phyloP scores from a whole-genome alignment of 2,888 invertebrate genomes.

The Eupithecia exiguata region DNA sequence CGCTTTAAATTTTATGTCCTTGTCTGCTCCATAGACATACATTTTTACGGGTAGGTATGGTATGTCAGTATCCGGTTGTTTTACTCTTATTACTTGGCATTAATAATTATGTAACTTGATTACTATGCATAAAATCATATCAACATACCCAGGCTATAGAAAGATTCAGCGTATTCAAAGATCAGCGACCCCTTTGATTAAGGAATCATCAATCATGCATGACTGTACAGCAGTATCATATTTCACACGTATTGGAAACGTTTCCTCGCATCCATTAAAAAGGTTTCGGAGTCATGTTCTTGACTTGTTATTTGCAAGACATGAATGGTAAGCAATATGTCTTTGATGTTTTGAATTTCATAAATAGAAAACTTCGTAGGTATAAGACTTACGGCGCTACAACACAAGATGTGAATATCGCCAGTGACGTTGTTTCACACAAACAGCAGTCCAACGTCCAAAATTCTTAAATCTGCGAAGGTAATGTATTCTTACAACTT shows the following conservation, averaged over 20 bases:
- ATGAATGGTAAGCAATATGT: constrained; percentile 39
- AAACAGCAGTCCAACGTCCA: constrained; percentile 3
- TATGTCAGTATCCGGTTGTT: neutral
- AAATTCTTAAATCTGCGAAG: neutral
- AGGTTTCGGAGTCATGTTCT: constrained; percentile 47
- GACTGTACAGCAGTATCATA: constrained; percentile 67
- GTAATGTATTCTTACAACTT: constrained; percentile 7
- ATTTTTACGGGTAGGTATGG: neutral
- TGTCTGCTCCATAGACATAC: constrained; percentile 2
- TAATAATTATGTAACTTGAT: constrained; percentile 52
- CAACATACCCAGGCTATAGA: constrained; percentile 41
- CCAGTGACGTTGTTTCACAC: neutral
- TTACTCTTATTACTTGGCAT: neutral
- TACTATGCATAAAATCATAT: constrained; percentile 64
- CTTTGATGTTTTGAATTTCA: constrained; percentile 15
- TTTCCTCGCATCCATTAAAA: constrained; percentile 53
- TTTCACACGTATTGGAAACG: constrained; percentile 67
- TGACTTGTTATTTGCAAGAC: constrained; percentile 39
- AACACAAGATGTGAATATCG: neutral
- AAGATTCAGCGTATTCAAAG: constrained; percentile 54
- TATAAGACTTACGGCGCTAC: neutral
- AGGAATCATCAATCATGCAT: constrained; percentile 79
- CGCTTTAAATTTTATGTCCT: neutral
- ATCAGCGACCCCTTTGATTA: constrained; percentile 76
- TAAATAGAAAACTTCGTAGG: neutral